Evolutionary conservation across 2,797 vertebrate species (phyloP), one percentile per base, ranked within the genome.

Genomic region (Coendou prehensilis): DNA sequence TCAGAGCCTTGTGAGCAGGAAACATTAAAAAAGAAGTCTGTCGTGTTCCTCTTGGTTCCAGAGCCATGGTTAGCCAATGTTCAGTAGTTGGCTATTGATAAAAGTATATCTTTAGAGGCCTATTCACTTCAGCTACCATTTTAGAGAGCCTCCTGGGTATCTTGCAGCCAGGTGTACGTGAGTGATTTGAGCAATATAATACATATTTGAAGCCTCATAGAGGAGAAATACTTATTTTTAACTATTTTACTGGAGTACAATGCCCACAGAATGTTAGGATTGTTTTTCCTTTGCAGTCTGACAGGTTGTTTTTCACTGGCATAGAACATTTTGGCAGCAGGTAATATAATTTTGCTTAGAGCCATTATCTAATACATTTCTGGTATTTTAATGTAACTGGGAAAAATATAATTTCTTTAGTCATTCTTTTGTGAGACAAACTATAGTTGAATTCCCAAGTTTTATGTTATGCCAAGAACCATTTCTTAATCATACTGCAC

Each of bases 281-380:
- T 20, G n/a, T 59, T 95, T 96, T 93, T 85, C 20, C 33, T 85
- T 41, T 93, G 26, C 14, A 57, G 26, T 93, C 41, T 75, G 22
- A 83, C 17, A 82, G 56, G 67, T 52, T 73, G 1, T 67, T 97
- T 94, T 95, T 94, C 57, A 93, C 6, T 91, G 80, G 75, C 2
- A 2, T 45, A 52, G 47, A 57, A 73, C 88, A 93, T 94, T 96
- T 95, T 88, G 73, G 18, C 59, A 92, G 11, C 22, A 89, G 67
- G 56, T 94, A 82, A 52, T 94, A 22, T 7, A 56, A 82, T 94
- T 95, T 97, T 97, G 73, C 91, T 88, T 92, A 4, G 33, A 82
- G 17, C 17, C 20, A 50, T 1, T 61, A 56, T 73, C 64, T 45
- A 59, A 37, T 52, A 82, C 30, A 61, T 88, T 92, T 86, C 41